Evolutionary conservation across 2,888 invertebrate genomes (phyloP).

Genomic region (Chrysotoxum bicinctum): DNA sequence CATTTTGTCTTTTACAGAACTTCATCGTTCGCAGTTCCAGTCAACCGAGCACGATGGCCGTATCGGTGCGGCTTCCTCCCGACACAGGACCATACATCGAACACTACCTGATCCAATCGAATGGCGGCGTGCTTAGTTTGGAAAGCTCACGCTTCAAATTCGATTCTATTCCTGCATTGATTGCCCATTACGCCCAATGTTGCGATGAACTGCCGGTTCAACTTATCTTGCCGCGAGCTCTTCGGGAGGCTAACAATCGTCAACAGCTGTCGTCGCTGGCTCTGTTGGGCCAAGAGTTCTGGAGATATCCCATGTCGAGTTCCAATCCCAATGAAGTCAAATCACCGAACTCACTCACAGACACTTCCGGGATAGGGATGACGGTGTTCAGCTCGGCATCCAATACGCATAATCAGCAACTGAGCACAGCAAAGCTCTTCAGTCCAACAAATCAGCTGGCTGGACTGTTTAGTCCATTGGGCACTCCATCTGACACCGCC

Average conservation of each 20-base stretch:
- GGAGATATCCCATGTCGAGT: conserved; percentile 91
- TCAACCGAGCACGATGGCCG: conserved; percentile 96
- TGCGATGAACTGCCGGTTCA: conserved; percentile 97
- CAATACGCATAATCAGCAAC: conserved; percentile 74
- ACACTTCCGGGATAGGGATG: conserved; percentile 81
- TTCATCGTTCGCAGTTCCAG: conserved; percentile 97
- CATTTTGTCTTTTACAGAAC: conserved; percentile 84
- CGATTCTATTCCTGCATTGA: conserved; percentile 94
- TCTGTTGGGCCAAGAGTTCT: conserved; percentile 93
- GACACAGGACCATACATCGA: conserved; percentile 96
- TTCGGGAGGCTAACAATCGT: conserved; percentile 93
- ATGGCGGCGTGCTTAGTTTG: conserved; percentile 90
- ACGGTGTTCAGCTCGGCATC: conserved; percentile 79
- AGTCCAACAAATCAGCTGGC: conserved; percentile 78
- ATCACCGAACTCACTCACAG: conserved; percentile 81
- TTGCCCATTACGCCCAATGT: conserved; percentile 96
- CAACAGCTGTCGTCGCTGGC: conserved; percentile 95
- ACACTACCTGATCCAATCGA: conserved; percentile 96
- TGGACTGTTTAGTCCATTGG: conserved; percentile 80
- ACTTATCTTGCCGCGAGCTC: conserved; percentile 91
- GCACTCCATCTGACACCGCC: conserved; percentile 86
- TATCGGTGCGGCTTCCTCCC: conserved; percentile 93
- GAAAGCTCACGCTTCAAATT: conserved; percentile 97
- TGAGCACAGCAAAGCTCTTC: conserved; percentile 77
- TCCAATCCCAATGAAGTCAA: conserved; percentile 84